phyloP scores from a whole-genome alignment of 2,888 invertebrate species.

The Parasteatoda lunata region DNA sequence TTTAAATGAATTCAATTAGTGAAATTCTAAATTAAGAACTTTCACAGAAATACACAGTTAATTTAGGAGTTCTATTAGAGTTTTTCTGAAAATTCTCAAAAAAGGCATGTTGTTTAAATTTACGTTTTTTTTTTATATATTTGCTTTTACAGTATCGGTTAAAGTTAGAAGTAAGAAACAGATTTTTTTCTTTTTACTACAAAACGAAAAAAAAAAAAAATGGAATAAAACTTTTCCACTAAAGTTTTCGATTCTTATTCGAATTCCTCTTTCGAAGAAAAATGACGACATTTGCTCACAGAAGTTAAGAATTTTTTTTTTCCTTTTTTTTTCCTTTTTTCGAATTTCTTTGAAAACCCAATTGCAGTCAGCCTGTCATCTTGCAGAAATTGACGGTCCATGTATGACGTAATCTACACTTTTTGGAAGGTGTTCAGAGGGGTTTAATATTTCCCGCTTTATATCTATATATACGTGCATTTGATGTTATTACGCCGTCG shows the following conservation, averaged over 20 bases:
- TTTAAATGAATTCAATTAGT: no score
- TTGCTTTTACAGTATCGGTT: no score
- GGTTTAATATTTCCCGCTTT: constrained; percentile 28
- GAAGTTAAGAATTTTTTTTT: not conserved
- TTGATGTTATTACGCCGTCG: constrained; percentile 8
- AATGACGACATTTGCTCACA: not conserved
- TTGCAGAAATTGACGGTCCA: not conserved
- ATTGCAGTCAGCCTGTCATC: not conserved
- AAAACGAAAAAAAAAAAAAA: no score
- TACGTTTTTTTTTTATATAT: no score
- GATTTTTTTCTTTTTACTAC: no score
- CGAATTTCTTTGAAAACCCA: not conserved
- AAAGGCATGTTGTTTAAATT: no score
- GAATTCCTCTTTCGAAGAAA: not conserved
- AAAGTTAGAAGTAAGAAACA: no score
- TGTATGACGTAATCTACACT: constrained; percentile 4
- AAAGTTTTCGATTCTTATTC: not conserved
- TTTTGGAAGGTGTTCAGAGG: not conserved
- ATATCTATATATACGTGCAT: constrained; percentile 8
- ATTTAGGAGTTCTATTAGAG: no score
- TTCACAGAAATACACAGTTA: no score
- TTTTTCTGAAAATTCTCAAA: no score
- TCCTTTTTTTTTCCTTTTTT: not conserved
- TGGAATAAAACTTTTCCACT: no score
- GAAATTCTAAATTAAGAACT: no score